Conservation (phyloP, 1,140 invertebrate genomes). For the Ooceraea biroi region DNA sequence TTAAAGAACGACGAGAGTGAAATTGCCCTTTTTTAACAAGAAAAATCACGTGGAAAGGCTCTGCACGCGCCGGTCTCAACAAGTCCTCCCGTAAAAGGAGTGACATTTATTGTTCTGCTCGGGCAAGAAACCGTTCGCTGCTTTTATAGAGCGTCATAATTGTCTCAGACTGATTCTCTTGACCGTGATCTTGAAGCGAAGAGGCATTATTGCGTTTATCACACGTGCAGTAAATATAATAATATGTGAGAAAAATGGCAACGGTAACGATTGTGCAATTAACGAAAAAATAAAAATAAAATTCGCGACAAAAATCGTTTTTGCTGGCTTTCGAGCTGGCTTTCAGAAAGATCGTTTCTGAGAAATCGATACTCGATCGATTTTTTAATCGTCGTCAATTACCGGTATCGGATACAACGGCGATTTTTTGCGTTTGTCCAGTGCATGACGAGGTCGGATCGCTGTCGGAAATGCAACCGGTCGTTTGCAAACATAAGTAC, state of each 20-base stretch:
- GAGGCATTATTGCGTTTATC: background rate
- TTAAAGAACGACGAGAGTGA: conserved; percentile 68
- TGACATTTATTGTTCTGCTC: conserved; percentile 11
- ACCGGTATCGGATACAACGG: background rate
- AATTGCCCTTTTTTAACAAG: conserved; percentile 52
- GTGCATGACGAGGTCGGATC: conserved; percentile 2
- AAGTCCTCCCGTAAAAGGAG: background rate
- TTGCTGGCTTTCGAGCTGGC: background rate
- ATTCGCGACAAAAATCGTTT: background rate
- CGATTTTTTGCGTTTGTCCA: background rate
- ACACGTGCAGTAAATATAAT: background rate
- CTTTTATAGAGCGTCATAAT: conserved; percentile 8
- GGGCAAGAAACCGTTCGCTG: background rate
- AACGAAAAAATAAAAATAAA: background rate
- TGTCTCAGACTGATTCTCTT: conserved; percentile 4
- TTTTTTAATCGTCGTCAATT: background rate
- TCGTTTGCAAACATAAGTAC: conserved; percentile 12
- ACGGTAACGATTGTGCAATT: background rate
- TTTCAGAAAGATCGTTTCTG: background rate
- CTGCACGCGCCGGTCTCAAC: background rate
- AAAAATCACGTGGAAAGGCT: conserved; percentile 21
- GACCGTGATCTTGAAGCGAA: conserved; percentile 10
- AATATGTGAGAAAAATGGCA: background rate
- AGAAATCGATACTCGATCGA: background rate
- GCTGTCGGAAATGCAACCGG: conserved; percentile 41